Evolutionary conservation across 1,140 invertebrate genomes (phyloP).

Genomic region (Macrotrachela quadricornifera): DNA sequence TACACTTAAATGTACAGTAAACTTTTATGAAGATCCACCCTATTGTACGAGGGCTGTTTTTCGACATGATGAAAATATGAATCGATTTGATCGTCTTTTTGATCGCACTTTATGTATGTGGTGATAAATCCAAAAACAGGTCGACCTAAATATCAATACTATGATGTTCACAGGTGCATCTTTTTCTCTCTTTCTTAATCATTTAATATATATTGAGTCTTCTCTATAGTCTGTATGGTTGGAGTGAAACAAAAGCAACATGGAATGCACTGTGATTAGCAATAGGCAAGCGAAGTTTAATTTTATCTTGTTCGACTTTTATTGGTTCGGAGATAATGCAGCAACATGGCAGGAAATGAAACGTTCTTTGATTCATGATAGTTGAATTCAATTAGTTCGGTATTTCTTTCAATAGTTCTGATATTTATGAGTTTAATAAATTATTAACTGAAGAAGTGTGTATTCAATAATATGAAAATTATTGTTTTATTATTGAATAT

Average conservation of each 20-base stretch:
- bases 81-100: slow-evolving; percentile 10
- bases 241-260: slow-evolving; percentile 28
- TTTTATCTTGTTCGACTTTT: slow-evolving; percentile 61
- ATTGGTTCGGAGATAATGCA: slow-evolving; percentile 37
- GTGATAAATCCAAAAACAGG: not conserved
- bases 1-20: slow-evolving; percentile 42
- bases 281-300: slow-evolving; percentile 30
- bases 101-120: slow-evolving; percentile 23
- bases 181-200: too few species aligned
- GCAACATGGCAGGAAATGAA: slow-evolving; percentile 22
- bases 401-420: slow-evolving; percentile 46
- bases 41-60: not conserved
- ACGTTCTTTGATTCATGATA: slow-evolving; percentile 16
- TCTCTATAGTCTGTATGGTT: slow-evolving; percentile 4
- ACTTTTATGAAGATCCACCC: slow-evolving; percentile 38
- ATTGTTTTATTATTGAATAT: too few species aligned
- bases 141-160: not conserved
- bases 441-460: slow-evolving; percentile 42
- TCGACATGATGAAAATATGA: not conserved
- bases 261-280: slow-evolving; percentile 22
- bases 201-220: too few species aligned
- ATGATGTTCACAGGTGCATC: slow-evolving; percentile 1
- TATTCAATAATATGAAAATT: slow-evolving; percentile 10
- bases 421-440: slow-evolving; percentile 66
- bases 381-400: slow-evolving; percentile 8